Base-by-base conservation (phyloP, 2,113 vertebrate species). In the Aphyosemion australe region DNA sequence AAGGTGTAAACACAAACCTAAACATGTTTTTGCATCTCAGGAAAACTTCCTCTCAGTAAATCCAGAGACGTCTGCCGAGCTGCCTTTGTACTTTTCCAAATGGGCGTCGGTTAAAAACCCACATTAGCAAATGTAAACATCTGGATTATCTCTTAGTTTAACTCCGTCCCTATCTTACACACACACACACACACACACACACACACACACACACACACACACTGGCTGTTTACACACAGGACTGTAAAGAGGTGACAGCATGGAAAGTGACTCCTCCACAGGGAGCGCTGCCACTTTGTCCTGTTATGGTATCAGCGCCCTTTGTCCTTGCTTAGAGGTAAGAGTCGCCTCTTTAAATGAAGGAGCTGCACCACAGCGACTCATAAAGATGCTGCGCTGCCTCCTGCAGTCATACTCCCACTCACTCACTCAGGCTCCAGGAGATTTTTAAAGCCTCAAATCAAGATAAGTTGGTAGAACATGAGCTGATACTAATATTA, bases 191-290 rank as follows among this genome's bases (percentile, higher is more conserved):
- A 26, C 26, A 26, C 26, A 26, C 26, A 26, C 26, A 26, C 26
- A 26, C 26, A 26, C 26, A 26, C 26, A 26, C 26, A 45, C 47
- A 52, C 6, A 48, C 19, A 47, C 18, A 56, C 51, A 31, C 14
- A 42, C 64, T 45, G 55, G 74, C 39, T 74, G 63, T 71, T 68
- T 81, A 78, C 68, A 37, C 1, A 15, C 32, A 14, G 56, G 31
- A 21, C 47, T 64, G 74, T 43, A 66, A 67, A 52, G 32, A 77
- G 58, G 65, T 80, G 84, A 84, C 41, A 31, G 41, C 65, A 76
- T 79, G 85, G 82, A 88, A 86, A 89, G 59, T 64, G 56, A 84
- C 54, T 61, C 74, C 61, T 15, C 80, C 71, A 6, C 0, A 49
- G 78, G 65, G 80, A 87, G 69, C 63, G 76, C 70, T 54, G 63